These are phyloP conservation scores for Pelmatolapia mariae DNA, from an alignment of 2,113 vertebrate genomes.

Conservation along the genomic window DNA sequence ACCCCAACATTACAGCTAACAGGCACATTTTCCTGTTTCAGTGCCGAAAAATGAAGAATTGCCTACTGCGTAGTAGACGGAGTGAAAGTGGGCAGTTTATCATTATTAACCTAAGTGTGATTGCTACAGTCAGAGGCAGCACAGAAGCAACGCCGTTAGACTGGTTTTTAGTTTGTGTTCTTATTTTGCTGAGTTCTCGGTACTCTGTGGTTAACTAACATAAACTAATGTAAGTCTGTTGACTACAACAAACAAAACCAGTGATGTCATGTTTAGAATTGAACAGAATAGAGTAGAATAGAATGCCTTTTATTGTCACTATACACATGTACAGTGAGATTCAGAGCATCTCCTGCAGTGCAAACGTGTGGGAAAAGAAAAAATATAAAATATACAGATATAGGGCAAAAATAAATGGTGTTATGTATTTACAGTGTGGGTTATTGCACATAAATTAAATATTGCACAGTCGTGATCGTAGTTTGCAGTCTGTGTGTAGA, in stretches of 20 bases:
- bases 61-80: background rate
- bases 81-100: background rate
- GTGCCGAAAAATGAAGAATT: background rate
- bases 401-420: background rate
- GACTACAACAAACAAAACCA: background rate
- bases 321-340: fast-evolving
- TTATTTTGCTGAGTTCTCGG: background rate
- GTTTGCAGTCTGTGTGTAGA: background rate
- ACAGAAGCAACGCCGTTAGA: background rate
- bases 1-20: background rate
- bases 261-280: background rate
- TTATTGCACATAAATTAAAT: background rate
- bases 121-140: background rate
- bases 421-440: background rate
- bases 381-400: background rate
- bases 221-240: background rate
- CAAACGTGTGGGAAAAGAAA: background rate
- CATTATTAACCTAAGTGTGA: background rate
- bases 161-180: background rate
- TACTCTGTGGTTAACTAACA: background rate
- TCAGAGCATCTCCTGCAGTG: background rate
- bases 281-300: background rate
- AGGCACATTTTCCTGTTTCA: background rate
- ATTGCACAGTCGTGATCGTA: fast-evolving
- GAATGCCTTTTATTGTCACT: background rate